Evolutionary conservation across 2,113 vertebrate genomes (phyloP).

Genomic region (Penelope pileata): DNA sequence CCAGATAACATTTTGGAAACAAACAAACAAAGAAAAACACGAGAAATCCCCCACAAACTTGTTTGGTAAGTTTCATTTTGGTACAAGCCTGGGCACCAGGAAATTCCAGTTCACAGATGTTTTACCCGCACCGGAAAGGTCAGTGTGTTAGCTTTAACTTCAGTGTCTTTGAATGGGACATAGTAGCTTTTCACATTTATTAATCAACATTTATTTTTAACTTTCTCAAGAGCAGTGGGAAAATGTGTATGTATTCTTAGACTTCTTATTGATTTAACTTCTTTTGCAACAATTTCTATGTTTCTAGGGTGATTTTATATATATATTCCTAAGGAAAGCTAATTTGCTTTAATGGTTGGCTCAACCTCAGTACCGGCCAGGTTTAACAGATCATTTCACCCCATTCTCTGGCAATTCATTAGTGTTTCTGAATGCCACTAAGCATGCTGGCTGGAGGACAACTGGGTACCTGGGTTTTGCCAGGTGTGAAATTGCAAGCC

Average conservation of each 20-base stretch:
- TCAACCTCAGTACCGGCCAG: neutral
- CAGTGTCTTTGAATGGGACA: neutral
- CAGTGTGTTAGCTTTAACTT: neutral
- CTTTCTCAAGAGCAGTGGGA: neutral
- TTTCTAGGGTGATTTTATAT: neutral
- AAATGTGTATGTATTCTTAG: neutral
- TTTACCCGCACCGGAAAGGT: neutral
- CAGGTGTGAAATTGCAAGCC: neutral
- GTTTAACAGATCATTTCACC: neutral
- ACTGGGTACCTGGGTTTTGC: neutral
- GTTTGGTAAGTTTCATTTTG: slow-evolving; percentile 6
- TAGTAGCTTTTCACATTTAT: neutral
- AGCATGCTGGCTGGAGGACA: neutral
- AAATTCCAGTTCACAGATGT: slow-evolving; percentile 48
- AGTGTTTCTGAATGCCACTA: neutral
- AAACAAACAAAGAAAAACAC: neutral
- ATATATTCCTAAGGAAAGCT: neutral
- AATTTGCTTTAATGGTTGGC: neutral
- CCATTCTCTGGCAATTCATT: neutral
- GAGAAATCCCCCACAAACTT: neutral
- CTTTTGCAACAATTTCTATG: neutral
- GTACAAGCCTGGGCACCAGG: neutral
- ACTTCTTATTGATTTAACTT: neutral
- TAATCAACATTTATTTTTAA: neutral
- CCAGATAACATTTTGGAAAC: neutral